Percentiles rank a stretch among this genome's conserved stretches.
These are phyloP conservation scores for Heliconius eleuchia DNA, from an alignment of 1,140 invertebrate genomes.

Conservation along the genomic window DNA sequence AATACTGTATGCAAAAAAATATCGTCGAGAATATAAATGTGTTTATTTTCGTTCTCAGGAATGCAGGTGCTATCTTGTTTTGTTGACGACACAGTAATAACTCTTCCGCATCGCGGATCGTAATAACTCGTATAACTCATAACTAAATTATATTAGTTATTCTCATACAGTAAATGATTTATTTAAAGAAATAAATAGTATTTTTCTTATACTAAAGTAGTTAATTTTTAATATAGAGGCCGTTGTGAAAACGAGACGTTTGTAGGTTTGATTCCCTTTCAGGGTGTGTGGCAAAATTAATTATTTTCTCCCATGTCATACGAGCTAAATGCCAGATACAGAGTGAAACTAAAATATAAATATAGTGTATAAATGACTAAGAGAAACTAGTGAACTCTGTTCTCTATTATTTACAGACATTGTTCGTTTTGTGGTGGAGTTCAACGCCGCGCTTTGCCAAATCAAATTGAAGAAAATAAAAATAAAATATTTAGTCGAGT, in stretches of 20 bases:
- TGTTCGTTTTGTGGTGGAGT: not conserved
- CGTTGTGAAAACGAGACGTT: too few species aligned
- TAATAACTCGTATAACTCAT: not conserved
- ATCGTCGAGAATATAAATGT: not conserved
- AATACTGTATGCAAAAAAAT: not conserved
- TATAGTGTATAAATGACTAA: too few species aligned
- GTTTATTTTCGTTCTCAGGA: not conserved
- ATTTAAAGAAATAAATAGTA: not conserved
- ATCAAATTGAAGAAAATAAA: not conserved
- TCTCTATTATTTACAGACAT: not conserved
- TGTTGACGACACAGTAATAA: constrained; percentile 2
- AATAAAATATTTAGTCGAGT: not conserved
- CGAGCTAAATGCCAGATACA: too few species aligned
- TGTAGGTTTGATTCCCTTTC: too few species aligned
- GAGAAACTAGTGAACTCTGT: not conserved
- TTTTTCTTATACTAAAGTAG: too few species aligned
- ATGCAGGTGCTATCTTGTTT: constrained; percentile 5
- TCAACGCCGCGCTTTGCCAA: not conserved
- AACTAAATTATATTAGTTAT: not conserved
- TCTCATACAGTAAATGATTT: not conserved
- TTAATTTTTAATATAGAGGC: too few species aligned
- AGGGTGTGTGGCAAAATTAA: too few species aligned
- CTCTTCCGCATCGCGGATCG: constrained; percentile 1
- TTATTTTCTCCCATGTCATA: too few species aligned
- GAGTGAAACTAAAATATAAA: too few species aligned